Evolutionary conservation across 2,113 vertebrate genomes (phyloP).

Genomic region (Craseonycteris thonglongyai): DNA sequence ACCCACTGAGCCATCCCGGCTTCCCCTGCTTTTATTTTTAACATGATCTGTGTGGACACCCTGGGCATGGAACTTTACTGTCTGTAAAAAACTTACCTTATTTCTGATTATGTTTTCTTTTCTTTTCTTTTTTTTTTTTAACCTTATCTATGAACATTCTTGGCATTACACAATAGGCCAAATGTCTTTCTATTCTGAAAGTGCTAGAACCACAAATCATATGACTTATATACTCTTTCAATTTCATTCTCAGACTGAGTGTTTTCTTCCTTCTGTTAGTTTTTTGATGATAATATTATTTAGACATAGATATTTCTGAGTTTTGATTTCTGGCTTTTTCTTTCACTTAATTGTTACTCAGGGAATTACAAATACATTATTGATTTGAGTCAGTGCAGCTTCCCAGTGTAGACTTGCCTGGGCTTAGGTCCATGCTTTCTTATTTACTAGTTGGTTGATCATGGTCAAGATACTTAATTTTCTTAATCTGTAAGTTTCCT

Average conservation of each 20-base stretch:
- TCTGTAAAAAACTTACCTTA: neutral
- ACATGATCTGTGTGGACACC: neutral
- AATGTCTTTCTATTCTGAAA: neutral
- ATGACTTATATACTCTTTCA: neutral
- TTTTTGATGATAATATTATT: neutral
- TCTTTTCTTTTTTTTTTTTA: neutral
- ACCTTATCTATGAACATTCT: neutral
- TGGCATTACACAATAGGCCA: neutral
- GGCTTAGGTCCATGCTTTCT: neutral
- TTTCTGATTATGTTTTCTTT: neutral
- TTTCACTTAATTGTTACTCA: neutral
- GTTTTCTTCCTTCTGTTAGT: neutral
- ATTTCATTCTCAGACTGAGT: neutral
- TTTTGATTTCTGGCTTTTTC: neutral
- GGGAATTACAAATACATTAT: neutral
- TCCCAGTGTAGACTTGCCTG: neutral
- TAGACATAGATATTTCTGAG: neutral
- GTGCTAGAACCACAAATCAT: neutral
- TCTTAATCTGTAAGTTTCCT: neutral
- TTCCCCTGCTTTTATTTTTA: neutral
- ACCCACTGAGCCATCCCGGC: too few species aligned
- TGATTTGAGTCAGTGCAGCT: neutral
- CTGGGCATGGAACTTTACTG: neutral
- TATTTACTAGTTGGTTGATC: neutral
- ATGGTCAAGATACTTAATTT: neutral